Conservation (phyloP, 2,113 vertebrate genomes). For the Ceuthmochares aereus region DNA sequence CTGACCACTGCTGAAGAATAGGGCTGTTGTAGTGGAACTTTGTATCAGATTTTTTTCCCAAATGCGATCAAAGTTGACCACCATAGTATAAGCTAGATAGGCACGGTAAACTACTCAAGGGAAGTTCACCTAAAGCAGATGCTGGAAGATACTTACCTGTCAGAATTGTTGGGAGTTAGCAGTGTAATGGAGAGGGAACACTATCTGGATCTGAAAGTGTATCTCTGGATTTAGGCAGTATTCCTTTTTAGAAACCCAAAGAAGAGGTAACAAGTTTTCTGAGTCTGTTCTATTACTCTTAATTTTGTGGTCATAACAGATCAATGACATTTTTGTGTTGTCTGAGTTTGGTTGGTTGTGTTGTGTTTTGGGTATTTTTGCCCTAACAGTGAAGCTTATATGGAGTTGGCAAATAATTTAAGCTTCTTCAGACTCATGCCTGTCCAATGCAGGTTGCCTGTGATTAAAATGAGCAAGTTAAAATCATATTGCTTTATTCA, state of each 20-base stretch:
- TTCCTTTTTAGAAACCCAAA: not conserved
- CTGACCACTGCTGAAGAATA: rapidly evolving
- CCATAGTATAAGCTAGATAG: not conserved
- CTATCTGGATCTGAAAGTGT: not conserved
- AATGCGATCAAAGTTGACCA: not conserved
- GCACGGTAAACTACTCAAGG: rapidly evolving
- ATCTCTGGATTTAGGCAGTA: not conserved
- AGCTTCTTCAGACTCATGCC: not conserved
- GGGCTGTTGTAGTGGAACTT: not conserved
- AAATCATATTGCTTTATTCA: not conserved
- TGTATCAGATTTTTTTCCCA: not conserved
- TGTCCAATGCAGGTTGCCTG: not conserved
- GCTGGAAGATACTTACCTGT: not conserved
- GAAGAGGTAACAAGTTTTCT: not conserved
- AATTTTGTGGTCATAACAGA: not conserved
- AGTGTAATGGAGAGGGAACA: not conserved
- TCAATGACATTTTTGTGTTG: not conserved
- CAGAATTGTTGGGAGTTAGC: not conserved
- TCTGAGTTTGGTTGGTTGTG: not conserved
- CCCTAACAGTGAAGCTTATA: not conserved
- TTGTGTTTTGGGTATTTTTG: not conserved
- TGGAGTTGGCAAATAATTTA: not conserved
- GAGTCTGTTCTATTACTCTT: not conserved
- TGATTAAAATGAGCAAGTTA: not conserved
- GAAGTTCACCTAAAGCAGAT: not conserved